These are phyloP conservation scores for Cybosia mesomella DNA, from an alignment of 2,888 invertebrate species.

Conservation along the genomic window DNA sequence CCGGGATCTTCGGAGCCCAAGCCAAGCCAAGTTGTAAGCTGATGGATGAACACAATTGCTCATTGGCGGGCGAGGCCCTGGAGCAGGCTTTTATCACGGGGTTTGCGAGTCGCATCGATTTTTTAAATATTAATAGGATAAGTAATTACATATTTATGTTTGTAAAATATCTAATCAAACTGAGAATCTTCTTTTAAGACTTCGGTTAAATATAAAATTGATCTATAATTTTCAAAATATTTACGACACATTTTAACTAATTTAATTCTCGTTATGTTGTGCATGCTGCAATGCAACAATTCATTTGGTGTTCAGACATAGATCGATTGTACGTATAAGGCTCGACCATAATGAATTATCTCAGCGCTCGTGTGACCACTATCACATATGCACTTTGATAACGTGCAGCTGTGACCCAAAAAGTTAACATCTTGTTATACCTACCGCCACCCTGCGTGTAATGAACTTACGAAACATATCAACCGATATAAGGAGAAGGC, in stretches of 20 bases:
- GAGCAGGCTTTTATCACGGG: too few relatives aligned
- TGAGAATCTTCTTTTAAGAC: too few relatives aligned
- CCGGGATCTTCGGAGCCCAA: too few relatives aligned
- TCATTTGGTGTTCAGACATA: slow-evolving; percentile 23
- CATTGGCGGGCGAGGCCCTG: too few relatives aligned
- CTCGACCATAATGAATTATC: slow-evolving; percentile 69
- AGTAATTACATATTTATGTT: too few relatives aligned
- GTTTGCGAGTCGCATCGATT: too few relatives aligned
- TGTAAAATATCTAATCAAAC: too few relatives aligned
- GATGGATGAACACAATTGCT: too few relatives aligned
- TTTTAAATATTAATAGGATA: too few relatives aligned
- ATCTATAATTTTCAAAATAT: too few relatives aligned
- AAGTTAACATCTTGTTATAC: slow-evolving; percentile 61
- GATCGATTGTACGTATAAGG: slow-evolving; percentile 56
- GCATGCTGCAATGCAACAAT: slow-evolving; percentile 10
- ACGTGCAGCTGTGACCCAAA: slow-evolving; percentile 84
- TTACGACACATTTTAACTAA: not conserved
- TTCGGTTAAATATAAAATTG: too few relatives aligned
- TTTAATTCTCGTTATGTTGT: slow-evolving; percentile 5
- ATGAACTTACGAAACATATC: slow-evolving; percentile 42
- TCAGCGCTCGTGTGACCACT: slow-evolving; percentile 61
- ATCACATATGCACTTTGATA: slow-evolving; percentile 72
- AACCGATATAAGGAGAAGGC: slow-evolving; percentile 39
- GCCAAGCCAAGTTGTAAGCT: too few relatives aligned
- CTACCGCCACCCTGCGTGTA: slow-evolving; percentile 43